A percentile compares a stretch with the other conserved stretches of the same genome.
Evolutionary conservation across 2,113 vertebrate species (phyloP).

Genomic region (Plotosus lineatus): DNA sequence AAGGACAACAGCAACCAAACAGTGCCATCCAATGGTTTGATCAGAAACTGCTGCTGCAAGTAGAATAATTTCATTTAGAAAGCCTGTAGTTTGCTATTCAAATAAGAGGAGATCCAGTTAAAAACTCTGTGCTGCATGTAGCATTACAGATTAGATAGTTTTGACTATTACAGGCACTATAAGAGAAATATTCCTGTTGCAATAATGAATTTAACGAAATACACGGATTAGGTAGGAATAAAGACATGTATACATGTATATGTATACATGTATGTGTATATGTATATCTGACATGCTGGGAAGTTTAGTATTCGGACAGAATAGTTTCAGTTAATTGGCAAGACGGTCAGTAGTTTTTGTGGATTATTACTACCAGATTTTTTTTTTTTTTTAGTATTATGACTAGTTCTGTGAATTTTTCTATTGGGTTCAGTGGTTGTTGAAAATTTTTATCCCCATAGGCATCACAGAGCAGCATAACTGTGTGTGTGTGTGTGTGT

Average conservation of each 20-base stretch:
- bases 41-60: constrained; percentile 45
- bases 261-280: too few species aligned
- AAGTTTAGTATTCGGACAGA: not conserved
- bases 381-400: too few species aligned
- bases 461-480: not conserved
- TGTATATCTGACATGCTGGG: too few species aligned
- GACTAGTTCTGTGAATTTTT: not conserved
- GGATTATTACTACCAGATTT: not conserved
- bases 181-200: not conserved
- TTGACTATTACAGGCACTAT: not conserved
- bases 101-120: not conserved
- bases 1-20: constrained; percentile 75
- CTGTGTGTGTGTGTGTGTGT: too few species aligned
- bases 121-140: not conserved
- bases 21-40: constrained; percentile 88
- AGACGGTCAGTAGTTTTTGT: not conserved
- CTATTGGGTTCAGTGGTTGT: not conserved
- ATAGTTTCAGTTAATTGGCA: not conserved
- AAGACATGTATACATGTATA: not conserved
- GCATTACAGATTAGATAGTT: not conserved
- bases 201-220: not conserved
- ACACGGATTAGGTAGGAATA: not conserved
- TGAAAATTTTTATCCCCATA: not conserved
- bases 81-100: not conserved
- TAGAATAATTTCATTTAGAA: not conserved